Conservation (phyloP, 2,797 vertebrate genomes). For the Cynopterus sphinx region DNA sequence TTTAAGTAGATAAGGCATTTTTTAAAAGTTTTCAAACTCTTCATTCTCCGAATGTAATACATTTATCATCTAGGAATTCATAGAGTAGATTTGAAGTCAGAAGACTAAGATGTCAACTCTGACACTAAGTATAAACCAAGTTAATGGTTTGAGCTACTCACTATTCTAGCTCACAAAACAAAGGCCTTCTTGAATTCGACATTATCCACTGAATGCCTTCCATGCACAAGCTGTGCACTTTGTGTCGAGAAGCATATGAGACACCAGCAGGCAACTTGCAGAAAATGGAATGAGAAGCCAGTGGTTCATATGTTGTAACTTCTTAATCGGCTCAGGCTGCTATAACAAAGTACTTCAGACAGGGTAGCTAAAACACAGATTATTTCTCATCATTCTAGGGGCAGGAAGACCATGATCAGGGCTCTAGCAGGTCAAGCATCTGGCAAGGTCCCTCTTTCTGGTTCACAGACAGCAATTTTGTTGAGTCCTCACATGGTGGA, state of each 20-base stretch:
- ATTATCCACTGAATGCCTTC: neutral
- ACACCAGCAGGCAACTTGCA: neutral
- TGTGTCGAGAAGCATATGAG: neutral
- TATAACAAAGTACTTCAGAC: neutral
- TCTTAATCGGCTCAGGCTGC: neutral
- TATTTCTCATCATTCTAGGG: neutral
- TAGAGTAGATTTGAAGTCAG: neutral
- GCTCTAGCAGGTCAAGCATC: neutral
- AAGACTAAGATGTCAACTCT: neutral
- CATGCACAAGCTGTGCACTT: neutral
- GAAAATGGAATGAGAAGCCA: neutral
- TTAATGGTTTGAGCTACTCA: neutral
- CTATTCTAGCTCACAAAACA: neutral
- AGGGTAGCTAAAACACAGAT: neutral
- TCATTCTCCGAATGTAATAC: neutral
- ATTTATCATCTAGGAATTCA: neutral
- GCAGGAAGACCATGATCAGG: neutral
- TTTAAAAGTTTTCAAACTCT: neutral
- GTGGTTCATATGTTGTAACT: neutral
- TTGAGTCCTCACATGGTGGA: no score
- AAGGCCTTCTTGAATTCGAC: neutral
- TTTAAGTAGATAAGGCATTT: neutral
- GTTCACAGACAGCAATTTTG: neutral
- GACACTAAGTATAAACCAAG: neutral
- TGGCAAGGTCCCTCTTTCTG: neutral